These are phyloP conservation scores for Cnemophilus loriae DNA, from an alignment of 2,113 vertebrate species.

Conservation along the genomic window DNA sequence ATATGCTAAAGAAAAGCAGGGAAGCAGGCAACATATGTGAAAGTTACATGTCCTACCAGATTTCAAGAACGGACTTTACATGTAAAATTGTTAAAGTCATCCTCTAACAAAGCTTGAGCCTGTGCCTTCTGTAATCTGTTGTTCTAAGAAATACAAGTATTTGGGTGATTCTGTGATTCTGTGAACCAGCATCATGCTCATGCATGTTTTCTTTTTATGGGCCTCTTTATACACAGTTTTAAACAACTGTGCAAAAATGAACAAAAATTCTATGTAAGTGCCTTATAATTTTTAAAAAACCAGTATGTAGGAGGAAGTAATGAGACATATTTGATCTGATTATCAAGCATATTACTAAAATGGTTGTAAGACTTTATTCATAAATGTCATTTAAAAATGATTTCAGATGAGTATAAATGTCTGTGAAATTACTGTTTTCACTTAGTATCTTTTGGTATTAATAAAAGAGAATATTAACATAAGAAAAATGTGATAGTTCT, in stretches of 20 bases:
- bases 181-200: background rate
- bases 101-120: background rate
- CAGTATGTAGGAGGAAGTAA: constrained; percentile 24
- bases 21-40: background rate
- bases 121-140: background rate
- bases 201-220: background rate
- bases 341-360: constrained; percentile 63
- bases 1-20: background rate
- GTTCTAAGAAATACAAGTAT: background rate
- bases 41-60: background rate
- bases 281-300: background rate
- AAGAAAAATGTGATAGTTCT: constrained; percentile 39
- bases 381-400: constrained; percentile 63
- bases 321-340: constrained; percentile 29
- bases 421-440: constrained; percentile 50
- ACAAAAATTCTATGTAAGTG: background rate
- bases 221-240: background rate
- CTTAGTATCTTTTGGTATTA: constrained; percentile 33
- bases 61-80: background rate
- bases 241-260: background rate
- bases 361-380: constrained; percentile 58
- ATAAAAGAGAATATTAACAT: constrained; percentile 61
- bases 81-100: background rate
- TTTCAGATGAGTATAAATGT: constrained; percentile 59
- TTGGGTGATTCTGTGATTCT: background rate